A percentile compares a stretch with the other conserved stretches of the same genome.
These are phyloP conservation scores for Monodelphis domestica DNA, from an alignment of 2,797 vertebrate genomes.

Conservation along the genomic window DNA sequence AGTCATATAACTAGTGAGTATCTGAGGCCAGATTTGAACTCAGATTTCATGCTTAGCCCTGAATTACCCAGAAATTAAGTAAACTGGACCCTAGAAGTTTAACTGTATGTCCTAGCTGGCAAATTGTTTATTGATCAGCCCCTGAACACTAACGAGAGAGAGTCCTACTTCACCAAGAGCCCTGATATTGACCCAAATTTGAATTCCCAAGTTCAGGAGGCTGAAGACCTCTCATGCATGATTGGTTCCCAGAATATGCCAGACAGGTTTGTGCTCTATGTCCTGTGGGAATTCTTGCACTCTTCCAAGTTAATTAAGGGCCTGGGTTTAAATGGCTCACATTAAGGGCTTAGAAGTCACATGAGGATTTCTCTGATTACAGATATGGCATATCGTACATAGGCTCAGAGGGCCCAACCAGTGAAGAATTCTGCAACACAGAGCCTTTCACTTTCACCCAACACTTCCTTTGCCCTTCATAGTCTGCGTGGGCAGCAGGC, in stretches of 20 bases:
- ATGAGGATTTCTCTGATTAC: background rate
- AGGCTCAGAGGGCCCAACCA: background rate
- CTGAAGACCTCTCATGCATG: background rate
- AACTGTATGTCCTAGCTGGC: background rate
- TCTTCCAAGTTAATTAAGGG: conserved; percentile 35
- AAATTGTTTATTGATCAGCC: background rate
- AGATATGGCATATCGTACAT: background rate
- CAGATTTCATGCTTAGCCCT: background rate
- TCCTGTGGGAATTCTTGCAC: background rate
- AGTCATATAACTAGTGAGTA: too few species aligned
- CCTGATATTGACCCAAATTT: background rate
- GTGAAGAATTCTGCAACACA: conserved; percentile 28
- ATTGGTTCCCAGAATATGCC: background rate
- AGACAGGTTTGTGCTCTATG: background rate
- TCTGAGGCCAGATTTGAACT: too few species aligned
- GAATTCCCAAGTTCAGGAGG: background rate
- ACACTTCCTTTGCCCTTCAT: conserved; percentile 27
- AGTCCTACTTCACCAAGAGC: background rate
- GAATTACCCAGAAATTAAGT: background rate
- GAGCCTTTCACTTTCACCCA: conserved; percentile 62
- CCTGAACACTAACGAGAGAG: background rate
- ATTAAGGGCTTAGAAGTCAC: background rate
- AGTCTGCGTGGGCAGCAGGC: conserved; percentile 20
- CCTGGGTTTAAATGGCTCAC: conserved; percentile 32
- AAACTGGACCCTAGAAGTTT: background rate